Base-by-base conservation (phyloP, 2,113 vertebrate species). In the Toxotes jaculatrix region DNA sequence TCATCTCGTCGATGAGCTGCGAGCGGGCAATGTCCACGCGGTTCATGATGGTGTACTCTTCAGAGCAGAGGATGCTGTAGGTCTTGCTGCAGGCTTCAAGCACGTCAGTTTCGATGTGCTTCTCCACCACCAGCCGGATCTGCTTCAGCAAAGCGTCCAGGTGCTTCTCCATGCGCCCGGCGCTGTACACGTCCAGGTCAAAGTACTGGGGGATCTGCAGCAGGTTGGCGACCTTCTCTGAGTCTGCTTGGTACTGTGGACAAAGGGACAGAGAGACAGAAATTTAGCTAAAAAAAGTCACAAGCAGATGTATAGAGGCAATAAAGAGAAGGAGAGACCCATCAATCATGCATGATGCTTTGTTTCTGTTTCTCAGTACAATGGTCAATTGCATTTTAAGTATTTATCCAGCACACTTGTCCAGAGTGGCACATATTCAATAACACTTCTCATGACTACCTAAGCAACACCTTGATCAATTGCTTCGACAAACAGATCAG, bases 31-130 rank as follows among this genome's bases (percentile, higher is more conserved):
- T 97, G 92, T 99, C 98, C 85, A 99, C 98, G 74, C 98, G 96
- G 91, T 99, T 99, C 96, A 99, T 98, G 93, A 99, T 99, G 75
- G 98, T 99, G 91, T 99, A 99, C 60, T 99, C 98, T 83, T 99
- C 98, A 32, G 98, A 99, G 93, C 98, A 99, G 73, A 99, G 96
- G 84, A 99, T 98, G 93, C 98, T 99, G 91, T 99, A 99, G 21
- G 98, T 99, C 94, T 99, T 99, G 89, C 98, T 99, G 95, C 98
- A 99, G 62, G 98, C 98, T 94, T 99, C 98, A 0, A 99, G 94
- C 77, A 99, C 98, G 79, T 99, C 98, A 0, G 94, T 94, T 84
- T 99, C 98, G 9, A 98, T 97, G 7, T 99, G 98, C 91, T 99
- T 99, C 85, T 99, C 98, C 94, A 99, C 98, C 88, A 99, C 98